Evolutionary conservation across 2,797 vertebrate genomes (phyloP), one percentile per base, ranked within the genome.

Genomic region (Peromyscus aztecus): DNA sequence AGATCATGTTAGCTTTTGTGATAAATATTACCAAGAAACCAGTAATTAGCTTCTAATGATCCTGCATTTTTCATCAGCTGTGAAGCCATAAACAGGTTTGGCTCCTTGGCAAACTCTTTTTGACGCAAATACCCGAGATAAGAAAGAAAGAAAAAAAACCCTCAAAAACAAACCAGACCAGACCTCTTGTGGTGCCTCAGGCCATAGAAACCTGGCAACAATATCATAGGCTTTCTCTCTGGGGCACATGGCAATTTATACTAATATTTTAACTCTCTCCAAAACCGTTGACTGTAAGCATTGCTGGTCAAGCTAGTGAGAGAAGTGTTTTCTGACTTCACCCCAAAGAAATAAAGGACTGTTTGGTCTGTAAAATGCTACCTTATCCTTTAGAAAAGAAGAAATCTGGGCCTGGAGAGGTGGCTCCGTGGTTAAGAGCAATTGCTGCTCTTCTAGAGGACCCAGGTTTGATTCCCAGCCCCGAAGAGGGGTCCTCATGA

Each of bases 1-100:
- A 96, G 93, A 92, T 95, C 92, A 97, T 90, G 96, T 97, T 95
- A 96, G 90, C 83, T 95, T 94, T 95, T 92, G 76, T 97, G 95
- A 97, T 97, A 97, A 97, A 97, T 98, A 96, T 88, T 88, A 80
- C 96, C 95, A 86, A 94, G 96, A 94, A 97, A 93, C 87, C 91
- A 91, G 92, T 98, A 97, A 98, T 98, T 97, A 97, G 95, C 94
- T 87, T 96, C 97, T 98, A 97, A 98, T 94, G 97, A 96, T 97
- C 92, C 63, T 85, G 37, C 95, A 98, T 98, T 98, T 98, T 97
- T 97, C 97, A 98, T 97, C 43, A 0, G 49, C 95, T 89, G 43
- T 88, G 94, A 95, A 96, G 94, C 80, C 95, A 96, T 85, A 95
- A 96, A 94, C 90, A 95, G 94, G 98, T 97, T 95, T 96, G 96